phyloP scores from a whole-genome alignment of 2,113 vertebrate genomes.

The Dasyornis broadbenti region DNA sequence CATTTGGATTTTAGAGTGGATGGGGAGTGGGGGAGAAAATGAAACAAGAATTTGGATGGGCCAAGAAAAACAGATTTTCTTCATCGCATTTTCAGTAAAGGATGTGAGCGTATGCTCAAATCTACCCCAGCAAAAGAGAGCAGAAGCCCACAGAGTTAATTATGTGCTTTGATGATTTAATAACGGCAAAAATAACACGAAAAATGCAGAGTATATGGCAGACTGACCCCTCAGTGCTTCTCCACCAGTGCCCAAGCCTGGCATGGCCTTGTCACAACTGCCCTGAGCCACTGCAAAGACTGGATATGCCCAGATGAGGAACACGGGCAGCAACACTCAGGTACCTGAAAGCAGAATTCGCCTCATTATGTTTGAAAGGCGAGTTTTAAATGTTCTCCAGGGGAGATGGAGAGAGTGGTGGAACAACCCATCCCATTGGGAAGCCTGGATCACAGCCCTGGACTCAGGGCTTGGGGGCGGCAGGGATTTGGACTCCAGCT shows the following conservation, averaged over 20 bases:
- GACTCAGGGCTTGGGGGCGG: background rate
- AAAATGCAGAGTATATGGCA: background rate
- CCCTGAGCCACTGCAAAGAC: background rate
- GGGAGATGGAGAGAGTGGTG: background rate
- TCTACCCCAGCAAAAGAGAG: background rate
- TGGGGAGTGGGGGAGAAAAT: background rate
- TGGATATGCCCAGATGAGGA: fast-evolving
- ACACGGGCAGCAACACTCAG: background rate
- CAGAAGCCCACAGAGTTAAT: background rate
- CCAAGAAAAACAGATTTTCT: background rate
- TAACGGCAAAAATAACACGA: background rate
- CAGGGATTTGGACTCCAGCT: background rate
- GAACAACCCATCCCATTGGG: background rate
- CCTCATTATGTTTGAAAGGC: background rate
- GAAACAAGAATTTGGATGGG: background rate
- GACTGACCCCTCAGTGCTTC: background rate
- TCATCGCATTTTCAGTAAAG: background rate
- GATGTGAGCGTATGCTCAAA: fast-evolving
- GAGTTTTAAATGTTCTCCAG: background rate
- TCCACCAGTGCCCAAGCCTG: background rate
- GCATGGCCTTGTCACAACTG: background rate
- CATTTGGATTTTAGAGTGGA: background rate
- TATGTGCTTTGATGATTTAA: background rate
- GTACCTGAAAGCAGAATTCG: background rate
- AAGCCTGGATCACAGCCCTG: background rate